Conservation (phyloP, 1,140 invertebrate genomes). For the Andrena cerasifolii region DNA sequence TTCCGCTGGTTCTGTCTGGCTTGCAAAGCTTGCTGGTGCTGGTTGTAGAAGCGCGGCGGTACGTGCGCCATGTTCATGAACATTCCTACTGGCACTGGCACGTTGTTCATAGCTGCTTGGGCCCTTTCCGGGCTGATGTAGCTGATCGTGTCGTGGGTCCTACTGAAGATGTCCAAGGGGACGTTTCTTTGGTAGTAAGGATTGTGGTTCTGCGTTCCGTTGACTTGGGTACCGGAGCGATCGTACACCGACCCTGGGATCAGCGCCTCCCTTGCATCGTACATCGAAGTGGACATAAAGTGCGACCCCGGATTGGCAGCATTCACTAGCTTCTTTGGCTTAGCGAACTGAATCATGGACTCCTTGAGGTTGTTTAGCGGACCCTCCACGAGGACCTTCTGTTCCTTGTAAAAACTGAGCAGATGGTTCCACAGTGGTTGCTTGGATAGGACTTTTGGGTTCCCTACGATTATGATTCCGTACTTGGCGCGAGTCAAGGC, state of each 20-base stretch:
- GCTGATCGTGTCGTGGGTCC: conserved; percentile 94
- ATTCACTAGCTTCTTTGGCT: conserved; percentile 97
- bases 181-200: conserved; percentile 82
- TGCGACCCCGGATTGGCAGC: conserved; percentile 97
- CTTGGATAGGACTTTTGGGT: conserved; percentile 99
- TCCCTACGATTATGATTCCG: conserved; percentile 99
- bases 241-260: conserved; percentile 94
- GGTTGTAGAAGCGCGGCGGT: conserved; percentile 93
- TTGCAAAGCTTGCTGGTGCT: conserved; percentile 88
- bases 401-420: conserved; percentile 98
- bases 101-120: conserved; percentile 89
- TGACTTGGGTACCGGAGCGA: conserved; percentile 84
- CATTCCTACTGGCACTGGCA: conserved; percentile 96
- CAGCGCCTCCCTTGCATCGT: conserved; percentile 94
- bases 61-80: conserved; percentile 96
- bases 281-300: conserved; percentile 98
- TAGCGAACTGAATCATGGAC: conserved; percentile 97
- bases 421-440: conserved; percentile 99
- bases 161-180: conserved; percentile 84
- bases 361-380: conserved; percentile 98
- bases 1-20: conserved; percentile 82
- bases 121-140: conserved; percentile 95
- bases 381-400: conserved; percentile 98
- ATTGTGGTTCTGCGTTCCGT: conserved; percentile 79
- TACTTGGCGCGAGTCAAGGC: conserved; percentile 98